A percentile compares a stretch with the other conserved stretches of the same genome.
Evolutionary conservation across 2,797 vertebrate species (phyloP).

Genomic region (Leptatherina wallacei): DNA sequence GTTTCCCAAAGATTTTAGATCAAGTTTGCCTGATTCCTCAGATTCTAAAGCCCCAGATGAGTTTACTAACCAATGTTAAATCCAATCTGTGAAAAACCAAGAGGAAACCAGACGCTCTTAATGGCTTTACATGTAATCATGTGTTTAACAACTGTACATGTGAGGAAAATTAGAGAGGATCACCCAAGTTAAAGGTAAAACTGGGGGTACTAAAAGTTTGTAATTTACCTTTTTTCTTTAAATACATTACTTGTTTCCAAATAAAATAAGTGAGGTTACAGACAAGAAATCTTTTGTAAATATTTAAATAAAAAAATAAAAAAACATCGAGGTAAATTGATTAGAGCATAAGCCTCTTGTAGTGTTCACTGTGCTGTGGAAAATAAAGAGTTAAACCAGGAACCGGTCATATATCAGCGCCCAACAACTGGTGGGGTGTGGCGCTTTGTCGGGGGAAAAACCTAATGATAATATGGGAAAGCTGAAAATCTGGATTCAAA

Average conservation of each 20-base stretch:
- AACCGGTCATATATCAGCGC: slow-evolving; percentile 41
- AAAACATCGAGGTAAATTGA: neutral
- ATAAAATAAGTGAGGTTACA: neutral
- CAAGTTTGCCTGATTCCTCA: slow-evolving; percentile 20
- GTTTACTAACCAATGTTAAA: neutral
- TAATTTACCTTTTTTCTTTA: neutral
- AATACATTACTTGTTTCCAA: neutral
- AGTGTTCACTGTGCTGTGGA: slow-evolving; percentile 3
- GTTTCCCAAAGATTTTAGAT: slow-evolving; percentile 33
- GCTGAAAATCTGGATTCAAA: neutral
- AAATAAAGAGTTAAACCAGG: slow-evolving; percentile 43
- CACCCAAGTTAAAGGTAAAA: slow-evolving; percentile 4
- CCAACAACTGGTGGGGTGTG: slow-evolving; percentile 63
- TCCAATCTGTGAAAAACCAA: slow-evolving; percentile 13
- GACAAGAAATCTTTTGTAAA: neutral
- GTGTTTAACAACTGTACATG: neutral
- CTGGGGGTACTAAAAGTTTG: neutral
- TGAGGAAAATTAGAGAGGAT: neutral
- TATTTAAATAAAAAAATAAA: neutral
- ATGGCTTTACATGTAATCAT: slow-evolving; percentile 22
- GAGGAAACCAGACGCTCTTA: slow-evolving; percentile 20
- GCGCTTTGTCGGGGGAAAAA: slow-evolving; percentile 44
- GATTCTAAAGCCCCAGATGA: slow-evolving; percentile 35
- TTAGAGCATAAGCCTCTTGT: neutral
- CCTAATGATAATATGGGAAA: slow-evolving; percentile 10